Percentiles rank a stretch among this genome's conserved stretches.
Conservation (phyloP, 2,888 invertebrate species). For the Eilema caniola region DNA sequence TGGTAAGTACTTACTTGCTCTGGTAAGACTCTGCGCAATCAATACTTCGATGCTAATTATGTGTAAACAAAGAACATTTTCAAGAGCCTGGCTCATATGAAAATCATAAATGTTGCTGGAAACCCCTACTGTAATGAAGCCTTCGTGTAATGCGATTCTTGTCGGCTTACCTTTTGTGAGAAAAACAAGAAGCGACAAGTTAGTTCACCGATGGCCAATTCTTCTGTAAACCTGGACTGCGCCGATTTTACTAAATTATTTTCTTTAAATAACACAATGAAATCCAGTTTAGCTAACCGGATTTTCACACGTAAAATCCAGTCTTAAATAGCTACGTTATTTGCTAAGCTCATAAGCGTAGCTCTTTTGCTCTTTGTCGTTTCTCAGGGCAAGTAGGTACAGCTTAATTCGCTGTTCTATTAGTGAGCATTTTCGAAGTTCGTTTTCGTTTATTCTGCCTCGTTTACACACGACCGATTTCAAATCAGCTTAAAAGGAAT, state of each 20-base stretch:
- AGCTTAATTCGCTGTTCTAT: constrained; percentile 1
- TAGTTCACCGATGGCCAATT: background rate
- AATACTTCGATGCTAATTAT: no score
- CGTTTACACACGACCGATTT: constrained; percentile 38
- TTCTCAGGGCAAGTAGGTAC: background rate
- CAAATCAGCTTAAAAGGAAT: constrained; percentile 21
- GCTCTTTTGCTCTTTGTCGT: background rate
- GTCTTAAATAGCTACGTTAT: no score
- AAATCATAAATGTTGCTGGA: background rate
- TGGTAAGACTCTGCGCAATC: background rate
- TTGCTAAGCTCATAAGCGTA: no score
- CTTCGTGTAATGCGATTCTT: background rate
- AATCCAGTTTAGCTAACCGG: no score
- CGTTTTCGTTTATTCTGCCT: constrained; percentile 43
- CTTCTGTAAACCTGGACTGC: background rate
- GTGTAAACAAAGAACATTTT: no score
- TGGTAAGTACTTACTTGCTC: background rate
- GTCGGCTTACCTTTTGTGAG: background rate
- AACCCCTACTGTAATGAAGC: background rate
- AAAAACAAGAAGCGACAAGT: background rate
- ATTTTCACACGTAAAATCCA: no score
- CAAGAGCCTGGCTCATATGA: no score
- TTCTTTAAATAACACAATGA: no score
- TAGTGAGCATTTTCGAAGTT: constrained; percentile 29
- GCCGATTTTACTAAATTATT: background rate